Base-by-base conservation (phyloP, 1,140 invertebrate species). In the Paracyclopina nana region DNA sequence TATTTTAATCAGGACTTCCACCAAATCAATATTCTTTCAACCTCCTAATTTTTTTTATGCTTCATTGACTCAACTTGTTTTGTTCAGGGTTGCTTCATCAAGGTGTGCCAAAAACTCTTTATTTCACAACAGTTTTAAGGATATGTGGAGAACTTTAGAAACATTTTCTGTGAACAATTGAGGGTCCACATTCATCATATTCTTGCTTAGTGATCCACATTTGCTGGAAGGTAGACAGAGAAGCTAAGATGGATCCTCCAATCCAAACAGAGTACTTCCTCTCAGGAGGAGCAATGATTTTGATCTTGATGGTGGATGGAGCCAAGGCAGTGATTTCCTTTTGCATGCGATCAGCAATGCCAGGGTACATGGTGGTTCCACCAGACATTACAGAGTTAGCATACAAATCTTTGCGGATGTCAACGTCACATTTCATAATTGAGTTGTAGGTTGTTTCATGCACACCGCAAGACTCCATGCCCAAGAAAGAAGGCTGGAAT, bases 201-300 rank as follows among this genome's bases (percentile, higher is more conserved):
- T 74, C 72, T 58, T 73, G 68, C 57, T 74, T 72, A 55, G 80
- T 83, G 71, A 92, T 87, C 84, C 84, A 87, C 79, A 82, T 83
- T 70, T 81, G 79, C 65, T 85, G 81, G 80, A 85, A 85, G 66
- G 81, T 85, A 57, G 81, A 83, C 22, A 84, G 68, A 40, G 81
- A 84, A 55, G 81, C 81, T 57, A 84, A 66, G 70, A 83, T 84
- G 66, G 80, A 82, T 56, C 80, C 80, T 63, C 79, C 77, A 73
- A 84, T 84, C 81, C 81, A 85, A 64, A 85, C 81, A 68, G 82
- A 86, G 72, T 87, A 87, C 64, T 87, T 87, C 67, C 83, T 78
- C 65, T 87, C 83, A 53, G 83, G 82, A 57, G 80, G 84, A 65
- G 84, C 84, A 65, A 87, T 86, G 73, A 88, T 86, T 74, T 88